Base-by-base conservation (phyloP, 2,113 vertebrate species). In the Grallaria varia region DNA sequence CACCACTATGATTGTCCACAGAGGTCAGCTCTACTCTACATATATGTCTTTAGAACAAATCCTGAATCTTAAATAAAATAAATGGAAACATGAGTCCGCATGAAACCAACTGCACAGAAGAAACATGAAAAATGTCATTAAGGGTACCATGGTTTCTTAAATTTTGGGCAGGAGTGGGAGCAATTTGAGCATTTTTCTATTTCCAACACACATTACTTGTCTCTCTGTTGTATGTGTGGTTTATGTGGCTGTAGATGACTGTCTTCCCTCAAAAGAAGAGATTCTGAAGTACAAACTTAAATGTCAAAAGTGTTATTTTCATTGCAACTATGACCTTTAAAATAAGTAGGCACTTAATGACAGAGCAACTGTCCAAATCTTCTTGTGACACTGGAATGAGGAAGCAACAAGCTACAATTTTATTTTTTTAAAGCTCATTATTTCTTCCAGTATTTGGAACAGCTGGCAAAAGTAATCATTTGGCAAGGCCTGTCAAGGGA, bases 391-490 rank as follows among this genome's bases (percentile, higher is more conserved):
- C 22, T 55, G 20, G 4, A 82, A 79, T 35, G 30, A 31, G 2
- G 44, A 83, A 92, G 66, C 59, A 84, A 42, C 47, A 81, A 75
- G 71, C 58, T 67, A 30, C 8, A 9, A 23, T 69, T 72, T 56
- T 58, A 47, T 12, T 55, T 50, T 28, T 68, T 39, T n/a, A 39
- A 83, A 92, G 69, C 50, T 93, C 44, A 55, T 63, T 84, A 84
- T 90, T 88, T 75, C 63, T 42, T 81, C 35, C 31, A 80, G 30
- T 77, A 59, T 33, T 89, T 66, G 72, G 79, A 97, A 90, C 84
- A 97, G 93, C 87, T 96, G 82, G 53, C 45, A 74, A 89, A 94
- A 97, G 85, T 60, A 78, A 79, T 71, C 23, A 17, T 75, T 94
- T 90, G 58, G 56, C 35, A 92, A 86, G 63, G 52, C 83, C 93